These are phyloP conservation scores for Drosophila cognata DNA, from an alignment of 2,888 invertebrate species.

Conservation along the genomic window DNA sequence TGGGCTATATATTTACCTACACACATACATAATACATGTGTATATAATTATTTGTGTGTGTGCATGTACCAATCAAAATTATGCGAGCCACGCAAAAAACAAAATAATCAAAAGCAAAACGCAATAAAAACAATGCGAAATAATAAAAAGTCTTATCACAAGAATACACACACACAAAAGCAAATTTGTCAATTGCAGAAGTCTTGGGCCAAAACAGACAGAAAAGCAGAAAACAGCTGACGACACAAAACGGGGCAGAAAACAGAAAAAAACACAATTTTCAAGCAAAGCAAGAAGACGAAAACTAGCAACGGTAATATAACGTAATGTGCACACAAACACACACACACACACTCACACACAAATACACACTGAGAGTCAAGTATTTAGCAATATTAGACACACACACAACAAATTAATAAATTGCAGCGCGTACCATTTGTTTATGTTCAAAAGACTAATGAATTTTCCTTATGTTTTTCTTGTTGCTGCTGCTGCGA, in stretches of 20 bases:
- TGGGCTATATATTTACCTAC: slow-evolving; percentile 31
- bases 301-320: slow-evolving; percentile 27
- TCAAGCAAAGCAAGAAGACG: slow-evolving; percentile 19
- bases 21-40: background rate
- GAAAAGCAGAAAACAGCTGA: slow-evolving; percentile 67
- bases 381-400: slow-evolving; percentile 10
- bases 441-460: slow-evolving; percentile 64
- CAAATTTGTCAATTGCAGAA: slow-evolving; percentile 41
- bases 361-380: slow-evolving; percentile 9
- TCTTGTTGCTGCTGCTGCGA: slow-evolving; percentile 14
- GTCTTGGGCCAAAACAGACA: slow-evolving; percentile 45
- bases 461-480: slow-evolving; percentile 15
- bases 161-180: slow-evolving; percentile 14
- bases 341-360: slow-evolving; percentile 12
- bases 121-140: slow-evolving; percentile 49
- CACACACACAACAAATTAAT: slow-evolving; percentile 13
- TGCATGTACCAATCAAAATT: slow-evolving; percentile 30
- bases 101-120: slow-evolving; percentile 46
- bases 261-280: slow-evolving; percentile 10
- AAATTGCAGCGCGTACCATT: slow-evolving; percentile 55
- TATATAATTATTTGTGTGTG: background rate
- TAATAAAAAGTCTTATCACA: slow-evolving; percentile 43
- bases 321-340: slow-evolving; percentile 35
- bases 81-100: slow-evolving; percentile 50
- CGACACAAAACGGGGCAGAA: slow-evolving; percentile 33